Evolutionary conservation across 2,888 invertebrate species (phyloP), one percentile per base, ranked within the genome.

Genomic region (Bedellia somnulentella): DNA sequence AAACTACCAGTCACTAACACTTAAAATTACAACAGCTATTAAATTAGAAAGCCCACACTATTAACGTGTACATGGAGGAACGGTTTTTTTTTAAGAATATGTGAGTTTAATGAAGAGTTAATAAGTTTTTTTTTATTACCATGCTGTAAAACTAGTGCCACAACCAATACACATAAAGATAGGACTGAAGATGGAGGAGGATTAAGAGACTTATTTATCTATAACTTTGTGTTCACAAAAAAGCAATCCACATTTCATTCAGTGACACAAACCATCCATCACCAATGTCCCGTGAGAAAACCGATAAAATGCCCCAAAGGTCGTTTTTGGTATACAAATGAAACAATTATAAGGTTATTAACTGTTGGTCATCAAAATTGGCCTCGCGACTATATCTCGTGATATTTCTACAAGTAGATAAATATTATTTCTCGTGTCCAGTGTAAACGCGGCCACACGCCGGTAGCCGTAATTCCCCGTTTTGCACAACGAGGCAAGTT

Each of bases 401-500:
- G 8, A 3, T 15, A 15, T 2, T 14, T 11, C n/a, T 5, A 2
- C 5, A 8, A 24, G 6, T 8, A 8, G 11, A 3, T 11, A 8
- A 8, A 1, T 5, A 4, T 15, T 10, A 13, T 12, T 3, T 8
- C 16, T 4, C 10, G 3, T 2, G 11, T 29, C 8, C 11, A 3
- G 10, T 24, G 24, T 29, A 11, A 23, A 16, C 12, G 16, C 24
- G 23, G 11, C 29, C 11, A 4, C 11, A 5, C 29, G 29, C 15
- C 24, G 46, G 43, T 40, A 32, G 44, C 47, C 46, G 54, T 57
- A 55, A 56, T 53, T 56, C 53, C 49, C 50, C 41, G 49, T 47
- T 46, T 48, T 44, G 47, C 45, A 46, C 57, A 53, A 58, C 59
- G 62, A 59, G 58, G 47, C 51, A 60, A 59, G 44, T 62, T 61